Evolutionary conservation across 2,888 invertebrate genomes (phyloP), one percentile per base, ranked within the genome.

Genomic region (Noctua janthe): DNA sequence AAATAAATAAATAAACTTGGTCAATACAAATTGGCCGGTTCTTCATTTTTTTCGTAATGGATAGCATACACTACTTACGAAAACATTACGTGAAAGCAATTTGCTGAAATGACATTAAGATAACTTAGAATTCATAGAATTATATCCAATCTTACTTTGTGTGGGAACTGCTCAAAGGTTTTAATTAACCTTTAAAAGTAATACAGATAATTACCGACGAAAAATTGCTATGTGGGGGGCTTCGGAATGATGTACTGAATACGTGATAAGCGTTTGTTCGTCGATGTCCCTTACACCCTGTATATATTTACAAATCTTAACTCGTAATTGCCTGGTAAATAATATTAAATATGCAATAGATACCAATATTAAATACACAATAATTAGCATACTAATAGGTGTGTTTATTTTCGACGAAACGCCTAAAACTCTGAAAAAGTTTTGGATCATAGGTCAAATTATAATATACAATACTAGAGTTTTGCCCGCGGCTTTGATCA

Each of bases 11-110:
- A n/a, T n/a, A n/a, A n/a, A 49, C 11, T 23, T 39, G 35, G n/a
- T 20, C 35, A 11, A 49, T 8, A 3, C 11, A 51, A 29, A 49
- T 20, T n/a, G 20, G 5, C n/a, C n/a, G 17, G 1, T 15, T 6
- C 54, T 23, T 56, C 10, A 13, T 47, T 47, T 23, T 47, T 35
- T 17, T 35, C 4, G 8, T 64, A 35, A 56, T 47, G 7, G 17
- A 74, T 43, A 75, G 1, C 54, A 7, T 74, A 29, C 39, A 11
- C 47, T 76, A 35, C 47, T 47, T 35, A 35, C 8, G 13, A 75
- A 76, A 76, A n/a, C 47, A 74, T 74, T n/a, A 78, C 35, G 7
- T 2, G 35, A 56, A 66, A 39, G 20, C 17, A 43, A 49, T 80
- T 66, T n/a, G 29, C 67, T 5, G 39, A 23, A 71, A 29, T 78